Evolutionary conservation across 2,113 vertebrate species (phyloP).

Genomic region (Lota lota): DNA sequence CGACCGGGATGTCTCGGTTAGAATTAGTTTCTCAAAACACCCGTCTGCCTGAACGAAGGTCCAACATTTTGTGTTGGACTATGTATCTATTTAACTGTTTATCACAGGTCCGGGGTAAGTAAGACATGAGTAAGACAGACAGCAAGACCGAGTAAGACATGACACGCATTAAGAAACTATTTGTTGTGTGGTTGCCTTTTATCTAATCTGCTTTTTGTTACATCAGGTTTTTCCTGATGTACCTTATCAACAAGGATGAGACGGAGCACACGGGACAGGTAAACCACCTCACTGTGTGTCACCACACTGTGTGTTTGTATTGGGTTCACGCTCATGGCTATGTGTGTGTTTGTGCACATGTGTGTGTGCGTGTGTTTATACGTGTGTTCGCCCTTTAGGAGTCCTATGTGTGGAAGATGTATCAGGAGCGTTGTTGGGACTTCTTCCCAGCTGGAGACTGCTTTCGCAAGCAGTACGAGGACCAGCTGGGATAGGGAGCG

Average conservation of each 20-base stretch:
- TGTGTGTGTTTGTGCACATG: neutral
- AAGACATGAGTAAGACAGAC: too few relatives aligned
- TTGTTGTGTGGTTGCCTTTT: too few relatives aligned
- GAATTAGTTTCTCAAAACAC: neutral
- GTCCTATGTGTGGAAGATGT: conserved; percentile 99
- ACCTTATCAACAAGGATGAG: conserved; percentile 98
- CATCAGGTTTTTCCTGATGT: conserved; percentile 97
- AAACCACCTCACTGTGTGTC: conserved; percentile 1
- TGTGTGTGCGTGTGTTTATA: neutral
- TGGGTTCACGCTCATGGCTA: too few relatives aligned
- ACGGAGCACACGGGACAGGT: conserved; percentile 98
- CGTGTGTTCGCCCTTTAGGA: conserved; percentile 76
- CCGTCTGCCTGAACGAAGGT: too few relatives aligned
- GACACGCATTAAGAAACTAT: too few relatives aligned
- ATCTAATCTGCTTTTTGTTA: too few relatives aligned
- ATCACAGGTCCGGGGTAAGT: too few relatives aligned
- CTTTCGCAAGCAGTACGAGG: conserved; percentile 98
- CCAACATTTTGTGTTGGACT: too few relatives aligned
- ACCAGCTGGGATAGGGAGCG: conserved; percentile 84
- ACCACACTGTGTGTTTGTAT: too few relatives aligned
- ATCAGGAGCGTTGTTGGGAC: conserved; percentile 97
- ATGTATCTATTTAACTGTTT: too few relatives aligned
- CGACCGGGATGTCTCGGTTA: neutral
- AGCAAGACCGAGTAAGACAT: too few relatives aligned
- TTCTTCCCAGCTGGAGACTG: conserved; percentile 98